These are phyloP conservation scores for Chlorodrepanis virens DNA, from an alignment of 2,113 vertebrate species.

Conservation along the genomic window DNA sequence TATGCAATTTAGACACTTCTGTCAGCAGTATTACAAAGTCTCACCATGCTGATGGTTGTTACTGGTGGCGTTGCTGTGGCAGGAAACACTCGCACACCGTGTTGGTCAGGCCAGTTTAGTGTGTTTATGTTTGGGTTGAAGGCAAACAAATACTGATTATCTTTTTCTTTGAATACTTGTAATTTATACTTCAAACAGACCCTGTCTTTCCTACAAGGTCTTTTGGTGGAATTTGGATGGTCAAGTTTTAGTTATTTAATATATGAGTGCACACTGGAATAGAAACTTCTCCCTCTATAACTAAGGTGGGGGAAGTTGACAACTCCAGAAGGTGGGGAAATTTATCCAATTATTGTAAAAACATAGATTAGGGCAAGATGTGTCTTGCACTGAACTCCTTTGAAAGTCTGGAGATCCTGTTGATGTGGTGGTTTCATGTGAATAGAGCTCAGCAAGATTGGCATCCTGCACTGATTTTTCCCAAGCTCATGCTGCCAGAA, in stretches of 20 bases:
- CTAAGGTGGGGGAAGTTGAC: not conserved
- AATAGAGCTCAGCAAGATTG: not conserved
- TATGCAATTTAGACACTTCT: not conserved
- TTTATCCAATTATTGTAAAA: not conserved
- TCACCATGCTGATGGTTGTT: not conserved
- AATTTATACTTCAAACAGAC: not conserved
- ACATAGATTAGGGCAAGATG: not conserved
- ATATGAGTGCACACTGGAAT: not conserved
- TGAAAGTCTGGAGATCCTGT: not conserved
- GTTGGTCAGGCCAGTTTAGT: fast-evolving
- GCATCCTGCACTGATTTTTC: not conserved
- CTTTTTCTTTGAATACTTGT: not conserved
- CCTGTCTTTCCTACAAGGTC: not conserved
- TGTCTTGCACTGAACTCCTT: not conserved
- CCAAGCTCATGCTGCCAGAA: not conserved
- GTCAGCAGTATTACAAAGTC: not conserved
- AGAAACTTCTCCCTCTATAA: not conserved
- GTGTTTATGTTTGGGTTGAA: not conserved
- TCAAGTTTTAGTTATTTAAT: not conserved
- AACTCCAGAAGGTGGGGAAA: not conserved
- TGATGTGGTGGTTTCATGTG: not conserved
- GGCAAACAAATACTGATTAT: not conserved
- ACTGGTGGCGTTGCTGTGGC: not conserved
- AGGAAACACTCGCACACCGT: fast-evolving
- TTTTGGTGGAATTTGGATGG: not conserved